Evolutionary conservation across 2,888 invertebrate genomes (phyloP), one percentile per base, ranked within the genome.

Genomic region (Nomada hirtipes): DNA sequence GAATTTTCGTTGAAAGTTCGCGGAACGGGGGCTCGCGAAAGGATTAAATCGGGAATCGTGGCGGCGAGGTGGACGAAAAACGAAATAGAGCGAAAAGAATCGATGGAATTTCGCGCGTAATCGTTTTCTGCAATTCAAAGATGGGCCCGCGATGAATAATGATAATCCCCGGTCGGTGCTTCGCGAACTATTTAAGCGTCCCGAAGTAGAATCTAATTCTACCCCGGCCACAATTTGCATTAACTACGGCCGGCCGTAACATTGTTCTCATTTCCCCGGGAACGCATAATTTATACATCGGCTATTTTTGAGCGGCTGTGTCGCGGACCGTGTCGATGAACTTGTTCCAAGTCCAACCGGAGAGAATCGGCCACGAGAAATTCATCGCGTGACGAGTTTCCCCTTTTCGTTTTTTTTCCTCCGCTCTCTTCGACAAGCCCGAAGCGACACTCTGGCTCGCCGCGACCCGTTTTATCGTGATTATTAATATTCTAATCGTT

Each of bases 271-370:
- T 83, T 82, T 82, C 78, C 73, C 67, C 75, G 83, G 69, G 83
- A 83, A 72, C 73, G 75, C 83, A 82, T 83, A 83, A 83, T 83
- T 83, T 83, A 82, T 83, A 76, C 83, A 82, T 82, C 60, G 83
- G 83, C 83, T 84, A 84, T 84, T 83, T 83, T 84, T 84, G 83
- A 78, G 79, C 83, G 71, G 60, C 82, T 76, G 72, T 78, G 71
- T 83, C 83, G 78, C 79, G 57, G 72, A 83, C 73, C 83, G 83
- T 84, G 83, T 83, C 83, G 83, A 84, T 84, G 83, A 83, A 84
- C 83, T 83, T 84, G 70, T 78, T 83, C 83, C 83, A 70, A 78
- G 75, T 74, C 82, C 63, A 69, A 72, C 75, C 59, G 74, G 55
- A 74, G 75, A 76, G 75, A 79, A 82, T 64, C 65, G 73, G 60